Evolutionary conservation across 2,797 vertebrate species (phyloP).

Genomic region (Lemur catta): DNA sequence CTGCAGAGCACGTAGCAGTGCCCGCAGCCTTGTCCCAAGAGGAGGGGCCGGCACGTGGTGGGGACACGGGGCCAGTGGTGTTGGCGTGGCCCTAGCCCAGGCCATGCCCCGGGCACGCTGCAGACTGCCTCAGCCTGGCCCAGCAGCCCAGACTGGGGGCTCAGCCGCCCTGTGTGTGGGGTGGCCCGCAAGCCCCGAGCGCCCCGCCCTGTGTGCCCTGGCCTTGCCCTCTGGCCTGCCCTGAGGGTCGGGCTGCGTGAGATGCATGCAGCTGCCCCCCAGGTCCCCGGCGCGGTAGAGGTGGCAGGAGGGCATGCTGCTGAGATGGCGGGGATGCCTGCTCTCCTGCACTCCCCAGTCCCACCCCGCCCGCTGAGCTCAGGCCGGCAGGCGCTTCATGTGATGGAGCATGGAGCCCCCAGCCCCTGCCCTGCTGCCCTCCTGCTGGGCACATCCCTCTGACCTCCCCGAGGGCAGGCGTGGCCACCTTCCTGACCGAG

Average conservation of each 20-base stretch:
- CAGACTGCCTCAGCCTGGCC: not conserved
- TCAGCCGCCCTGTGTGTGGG: not conserved
- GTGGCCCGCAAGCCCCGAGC: not conserved
- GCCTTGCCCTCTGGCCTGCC: not conserved
- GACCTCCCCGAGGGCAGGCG: not conserved
- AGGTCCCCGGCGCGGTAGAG: not conserved
- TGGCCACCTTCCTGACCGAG: not conserved
- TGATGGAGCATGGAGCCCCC: fast-evolving
- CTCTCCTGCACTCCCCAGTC: not conserved
- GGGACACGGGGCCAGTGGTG: not conserved
- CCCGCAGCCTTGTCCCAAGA: not conserved
- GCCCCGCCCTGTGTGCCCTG: too few relatives aligned
- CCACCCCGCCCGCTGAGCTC: not conserved
- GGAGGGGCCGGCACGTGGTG: not conserved
- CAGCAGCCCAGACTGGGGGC: not conserved
- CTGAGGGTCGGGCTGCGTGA: not conserved
- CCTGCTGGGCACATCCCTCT: not conserved
- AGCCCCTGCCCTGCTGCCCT: not conserved
- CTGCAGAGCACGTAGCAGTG: too few relatives aligned
- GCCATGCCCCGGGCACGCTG: not conserved
- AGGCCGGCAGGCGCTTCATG: not conserved
- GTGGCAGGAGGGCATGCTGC: not conserved
- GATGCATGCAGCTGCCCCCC: not conserved
- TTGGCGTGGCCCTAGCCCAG: not conserved
- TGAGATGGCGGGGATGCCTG: not conserved